Base-by-base conservation (phyloP, 2,888 invertebrate genomes). In the Congeria kusceri region DNA sequence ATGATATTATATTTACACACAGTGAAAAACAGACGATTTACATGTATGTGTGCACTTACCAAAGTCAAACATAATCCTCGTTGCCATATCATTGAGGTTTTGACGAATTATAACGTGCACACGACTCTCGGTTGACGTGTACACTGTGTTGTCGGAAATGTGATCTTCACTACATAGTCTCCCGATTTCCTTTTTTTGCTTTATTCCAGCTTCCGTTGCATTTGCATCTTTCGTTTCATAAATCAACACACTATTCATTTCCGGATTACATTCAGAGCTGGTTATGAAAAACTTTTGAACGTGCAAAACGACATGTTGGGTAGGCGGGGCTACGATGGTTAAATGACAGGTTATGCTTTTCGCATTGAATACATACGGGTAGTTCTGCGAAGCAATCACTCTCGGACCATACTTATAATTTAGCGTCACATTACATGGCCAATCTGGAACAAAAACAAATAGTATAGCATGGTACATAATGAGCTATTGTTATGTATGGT, bases 391-490 rank as follows among this genome's bases (percentile, higher is more conserved):
- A 13, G 68, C 62, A 47, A 72, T 72, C 4, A 68, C 67, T 28
- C 71, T 66, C 47, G 77, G 71, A 3, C 3, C 23, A 44, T 77
- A 77, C 27, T 39, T 23, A 71, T 72, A 77, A 11, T 27, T 62
- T 58, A 77, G 47, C 9, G 77, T 77, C n/a, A 77, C 67, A 46
- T 77, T 67, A 57, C 77, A 77, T 18, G 63, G 71, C 77, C 72
- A 77, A 25, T 61, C 77, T 77, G 67, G 28, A 76, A 76, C 20
- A 49, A 63, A n/a, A 49, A 29, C 28, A 15, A 3, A 5, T 56
- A 13, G n/a, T 56, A 25, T 25, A 56, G 18, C 39, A 13, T 39
- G 9, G 39, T 15, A 39, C 39, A 39, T 39, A 7, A 39, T 39
- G 13, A 11, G 15, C 15, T 9, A 15, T 39, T 39, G 3, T n/a